Evolutionary conservation across 2,888 invertebrate genomes (phyloP).

Genomic region (Trypoxylon attenuatum): DNA sequence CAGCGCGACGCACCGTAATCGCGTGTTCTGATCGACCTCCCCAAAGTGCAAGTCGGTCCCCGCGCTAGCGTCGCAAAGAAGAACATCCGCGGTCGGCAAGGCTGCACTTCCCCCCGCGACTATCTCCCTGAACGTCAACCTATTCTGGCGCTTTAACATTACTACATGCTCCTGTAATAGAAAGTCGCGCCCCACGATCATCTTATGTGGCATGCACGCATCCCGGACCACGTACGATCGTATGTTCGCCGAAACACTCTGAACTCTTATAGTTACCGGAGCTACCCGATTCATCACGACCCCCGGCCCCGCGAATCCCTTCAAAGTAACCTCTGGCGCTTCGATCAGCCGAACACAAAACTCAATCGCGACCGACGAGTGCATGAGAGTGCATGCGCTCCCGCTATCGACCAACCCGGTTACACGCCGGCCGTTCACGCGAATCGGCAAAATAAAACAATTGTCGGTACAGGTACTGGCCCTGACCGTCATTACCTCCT

Average conservation of each 20-base stretch:
- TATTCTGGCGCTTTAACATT: neutral
- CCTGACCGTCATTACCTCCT: too few species aligned
- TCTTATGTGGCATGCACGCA: neutral
- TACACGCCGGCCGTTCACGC: neutral
- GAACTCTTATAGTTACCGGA: neutral
- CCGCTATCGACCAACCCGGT: neutral
- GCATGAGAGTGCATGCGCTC: neutral
- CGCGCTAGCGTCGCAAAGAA: neutral
- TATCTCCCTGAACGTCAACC: neutral
- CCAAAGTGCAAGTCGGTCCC: neutral
- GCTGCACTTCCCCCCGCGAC: neutral
- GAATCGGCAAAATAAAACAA: too few species aligned
- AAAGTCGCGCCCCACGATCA: neutral
- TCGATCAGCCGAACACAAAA: neutral
- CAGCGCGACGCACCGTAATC: neutral
- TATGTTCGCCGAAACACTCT: neutral
- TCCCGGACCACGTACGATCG: neutral
- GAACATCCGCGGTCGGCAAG: neutral
- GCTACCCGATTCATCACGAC: neutral
- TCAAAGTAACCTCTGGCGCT: neutral
- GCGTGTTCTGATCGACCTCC: neutral
- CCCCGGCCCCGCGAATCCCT: neutral
- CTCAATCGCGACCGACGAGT: neutral
- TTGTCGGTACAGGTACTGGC: too few species aligned
- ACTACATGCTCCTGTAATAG: neutral